phyloP scores from a whole-genome alignment of 2,888 invertebrate species.

The Drosophila vallismaia region DNA sequence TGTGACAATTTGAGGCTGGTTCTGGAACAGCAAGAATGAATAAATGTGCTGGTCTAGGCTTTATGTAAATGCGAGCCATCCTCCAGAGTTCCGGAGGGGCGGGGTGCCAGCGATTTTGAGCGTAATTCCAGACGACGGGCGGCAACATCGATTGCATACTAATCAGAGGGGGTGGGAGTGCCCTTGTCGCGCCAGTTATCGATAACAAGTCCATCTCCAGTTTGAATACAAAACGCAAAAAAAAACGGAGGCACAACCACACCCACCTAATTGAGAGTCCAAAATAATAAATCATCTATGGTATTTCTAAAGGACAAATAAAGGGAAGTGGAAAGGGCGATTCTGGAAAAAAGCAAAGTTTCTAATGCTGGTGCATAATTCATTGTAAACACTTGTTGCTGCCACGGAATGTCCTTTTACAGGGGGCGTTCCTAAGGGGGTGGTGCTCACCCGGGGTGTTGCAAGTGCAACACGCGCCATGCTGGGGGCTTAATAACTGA shows the following conservation, averaged over 20 bases:
- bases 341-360: not conserved
- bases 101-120: conserved; percentile 14
- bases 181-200: conserved; percentile 42
- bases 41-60: not conserved
- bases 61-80: conserved; percentile 13
- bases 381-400: conserved; percentile 37
- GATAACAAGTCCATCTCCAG: conserved; percentile 41
- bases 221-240: conserved; percentile 27
- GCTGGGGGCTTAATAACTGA: conserved; percentile 5
- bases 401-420: not conserved
- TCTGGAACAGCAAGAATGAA: conserved; percentile 16
- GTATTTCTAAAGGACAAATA: not conserved
- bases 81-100: conserved; percentile 11
- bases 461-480: conserved; percentile 35
- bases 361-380: not conserved
- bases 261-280: too few species aligned
- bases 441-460: not conserved
- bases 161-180: conserved; percentile 47
- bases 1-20: conserved; percentile 54
- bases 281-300: too few species aligned
- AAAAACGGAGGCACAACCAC: too few species aligned
- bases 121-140: conserved; percentile 55
- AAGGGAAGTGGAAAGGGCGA: not conserved
- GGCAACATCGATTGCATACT: conserved; percentile 56
- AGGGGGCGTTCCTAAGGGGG: not conserved